A percentile compares a stretch with the other conserved stretches of the same genome.
Evolutionary conservation across 2,113 vertebrate species (phyloP).

Genomic region (Anseranas semipalmata): DNA sequence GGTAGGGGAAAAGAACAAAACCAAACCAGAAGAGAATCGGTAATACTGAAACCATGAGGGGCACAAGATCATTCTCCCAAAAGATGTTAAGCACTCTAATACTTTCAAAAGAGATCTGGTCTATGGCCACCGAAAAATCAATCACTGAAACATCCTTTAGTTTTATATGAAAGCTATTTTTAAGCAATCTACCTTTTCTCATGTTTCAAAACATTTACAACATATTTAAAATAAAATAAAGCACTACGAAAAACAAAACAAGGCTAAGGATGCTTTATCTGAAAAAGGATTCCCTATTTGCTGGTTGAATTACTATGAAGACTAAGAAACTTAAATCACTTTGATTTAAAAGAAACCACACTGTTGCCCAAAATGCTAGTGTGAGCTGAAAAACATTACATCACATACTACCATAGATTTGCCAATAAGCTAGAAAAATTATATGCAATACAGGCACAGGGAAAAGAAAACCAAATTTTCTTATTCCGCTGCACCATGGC

Average conservation of each 20-base stretch:
- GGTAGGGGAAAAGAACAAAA: neutral
- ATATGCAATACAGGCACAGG: neutral
- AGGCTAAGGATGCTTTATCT: neutral
- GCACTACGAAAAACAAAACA: neutral
- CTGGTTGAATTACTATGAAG: neutral
- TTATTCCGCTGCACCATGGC: neutral
- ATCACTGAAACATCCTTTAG: neutral
- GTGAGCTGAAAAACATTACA: neutral
- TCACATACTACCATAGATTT: neutral
- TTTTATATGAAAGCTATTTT: neutral
- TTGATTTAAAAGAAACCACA: neutral
- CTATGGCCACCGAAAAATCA: neutral
- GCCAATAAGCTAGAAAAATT: neutral
- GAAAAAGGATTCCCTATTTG: neutral
- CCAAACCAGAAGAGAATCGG: neutral
- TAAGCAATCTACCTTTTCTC: neutral
- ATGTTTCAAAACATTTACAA: neutral
- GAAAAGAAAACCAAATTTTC: neutral
- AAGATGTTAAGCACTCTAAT: neutral
- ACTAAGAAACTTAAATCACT: neutral
- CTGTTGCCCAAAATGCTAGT: neutral
- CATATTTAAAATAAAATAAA: neutral
- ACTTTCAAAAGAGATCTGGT: neutral
- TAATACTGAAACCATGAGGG: neutral
- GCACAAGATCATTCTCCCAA: neutral